These are phyloP conservation scores for Diprion similis DNA, from an alignment of 1,140 invertebrate genomes.

Conservation along the genomic window DNA sequence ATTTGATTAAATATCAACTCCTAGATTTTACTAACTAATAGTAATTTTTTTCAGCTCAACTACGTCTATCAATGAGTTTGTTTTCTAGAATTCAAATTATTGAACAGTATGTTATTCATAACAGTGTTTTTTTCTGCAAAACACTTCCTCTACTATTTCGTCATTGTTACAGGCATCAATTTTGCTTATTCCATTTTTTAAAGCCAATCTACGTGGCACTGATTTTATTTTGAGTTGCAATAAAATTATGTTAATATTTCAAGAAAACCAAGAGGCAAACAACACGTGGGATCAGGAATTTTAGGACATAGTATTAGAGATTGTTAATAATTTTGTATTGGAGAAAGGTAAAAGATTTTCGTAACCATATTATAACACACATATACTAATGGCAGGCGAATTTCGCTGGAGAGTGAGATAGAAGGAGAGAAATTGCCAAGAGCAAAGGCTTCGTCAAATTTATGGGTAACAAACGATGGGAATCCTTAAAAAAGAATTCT, in stretches of 20 bases:
- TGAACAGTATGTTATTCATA: neutral
- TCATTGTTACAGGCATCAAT: too few species aligned
- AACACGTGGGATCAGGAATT: slow-evolving; percentile 40
- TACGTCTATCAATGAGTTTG: slow-evolving; percentile 52
- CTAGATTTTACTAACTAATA: neutral
- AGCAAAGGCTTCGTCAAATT: neutral
- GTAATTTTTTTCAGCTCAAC: slow-evolving; percentile 13
- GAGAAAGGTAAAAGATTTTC: slow-evolving; percentile 16
- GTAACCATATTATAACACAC: neutral
- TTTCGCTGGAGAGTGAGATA: too few species aligned
- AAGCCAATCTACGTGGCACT: too few species aligned
- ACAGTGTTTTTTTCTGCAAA: neutral
- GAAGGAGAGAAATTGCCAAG: neutral
- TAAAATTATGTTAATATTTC: slow-evolving; percentile 19
- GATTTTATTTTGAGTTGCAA: neutral
- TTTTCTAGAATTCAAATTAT: slow-evolving; percentile 18
- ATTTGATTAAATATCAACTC: neutral
- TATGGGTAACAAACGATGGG: neutral
- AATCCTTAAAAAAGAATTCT: neutral
- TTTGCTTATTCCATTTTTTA: too few species aligned
- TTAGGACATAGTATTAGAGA: slow-evolving; percentile 17
- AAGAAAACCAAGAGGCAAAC: slow-evolving; percentile 55
- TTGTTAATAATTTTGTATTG: slow-evolving; percentile 35
- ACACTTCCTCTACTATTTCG: too few species aligned
- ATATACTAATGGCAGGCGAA: neutral